Evolutionary conservation across 2,113 vertebrate species (phyloP).

Genomic region (Sclerurus mexicanus): DNA sequence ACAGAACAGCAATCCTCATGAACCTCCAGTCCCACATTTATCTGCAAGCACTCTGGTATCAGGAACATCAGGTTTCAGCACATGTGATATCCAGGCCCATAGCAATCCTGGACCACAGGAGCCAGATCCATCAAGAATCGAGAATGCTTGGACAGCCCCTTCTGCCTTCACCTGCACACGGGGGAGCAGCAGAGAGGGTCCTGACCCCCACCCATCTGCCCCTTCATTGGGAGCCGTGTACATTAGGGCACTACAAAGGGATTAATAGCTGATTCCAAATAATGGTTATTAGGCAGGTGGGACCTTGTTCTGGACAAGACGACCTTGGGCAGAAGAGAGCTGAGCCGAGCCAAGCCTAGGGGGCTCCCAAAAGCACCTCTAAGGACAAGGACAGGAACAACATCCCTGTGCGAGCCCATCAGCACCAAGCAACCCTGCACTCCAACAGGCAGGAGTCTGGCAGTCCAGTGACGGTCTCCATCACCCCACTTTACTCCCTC

Average conservation of each 20-base stretch:
- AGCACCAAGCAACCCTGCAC: background rate
- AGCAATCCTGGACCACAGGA: background rate
- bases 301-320: background rate
- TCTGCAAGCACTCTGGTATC: background rate
- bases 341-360: background rate
- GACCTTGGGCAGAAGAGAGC: background rate
- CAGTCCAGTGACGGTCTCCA: background rate
- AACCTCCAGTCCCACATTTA: background rate
- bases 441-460: rapidly evolving
- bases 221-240: rapidly evolving
- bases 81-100: rapidly evolving
- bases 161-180: rapidly evolving
- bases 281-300: background rate
- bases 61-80: background rate
- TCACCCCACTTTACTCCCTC: background rate
- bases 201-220: background rate
- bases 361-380: background rate
- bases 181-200: background rate
- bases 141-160: background rate
- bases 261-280: background rate
- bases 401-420: background rate
- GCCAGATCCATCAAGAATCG: background rate
- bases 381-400: rapidly evolving
- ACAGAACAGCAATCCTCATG: background rate
- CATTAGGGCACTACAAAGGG: rapidly evolving